Conservation (phyloP, 2,888 invertebrate species). For the Eristalis intricaria region DNA sequence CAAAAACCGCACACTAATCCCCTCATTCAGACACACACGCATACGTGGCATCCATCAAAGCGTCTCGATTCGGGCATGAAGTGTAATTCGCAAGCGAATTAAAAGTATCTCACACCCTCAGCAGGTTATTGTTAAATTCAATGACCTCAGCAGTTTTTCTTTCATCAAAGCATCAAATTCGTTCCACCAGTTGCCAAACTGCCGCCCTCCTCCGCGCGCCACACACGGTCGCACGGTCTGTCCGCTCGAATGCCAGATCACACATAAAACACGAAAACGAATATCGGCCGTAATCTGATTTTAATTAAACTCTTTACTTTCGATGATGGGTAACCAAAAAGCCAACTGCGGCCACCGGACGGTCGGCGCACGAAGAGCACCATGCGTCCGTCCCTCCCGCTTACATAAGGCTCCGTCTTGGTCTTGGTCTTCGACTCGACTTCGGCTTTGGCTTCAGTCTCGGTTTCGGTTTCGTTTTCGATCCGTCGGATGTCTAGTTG, state of each 20-base stretch:
- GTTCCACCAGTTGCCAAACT: slow-evolving; percentile 34
- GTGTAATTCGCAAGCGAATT: slow-evolving; percentile 16
- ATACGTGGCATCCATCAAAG: background rate
- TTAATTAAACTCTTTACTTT: slow-evolving; percentile 67
- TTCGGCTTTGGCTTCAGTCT: slow-evolving; percentile 22
- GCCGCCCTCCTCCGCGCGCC: background rate
- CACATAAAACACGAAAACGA: slow-evolving; percentile 10
- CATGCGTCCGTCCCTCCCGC: background rate
- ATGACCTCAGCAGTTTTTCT: slow-evolving; percentile 42
- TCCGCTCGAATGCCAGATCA: slow-evolving; percentile 12
- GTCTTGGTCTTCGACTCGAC: background rate
- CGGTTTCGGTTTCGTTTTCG: slow-evolving; percentile 22
- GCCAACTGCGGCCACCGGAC: slow-evolving; percentile 18
- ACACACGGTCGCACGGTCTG: background rate
- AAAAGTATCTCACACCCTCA: slow-evolving; percentile 41
- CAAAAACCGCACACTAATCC: background rate
- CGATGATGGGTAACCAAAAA: slow-evolving; percentile 44
- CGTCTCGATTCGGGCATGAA: background rate
- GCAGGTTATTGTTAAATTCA: slow-evolving; percentile 35
- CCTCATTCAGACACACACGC: background rate
- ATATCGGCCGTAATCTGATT: slow-evolving; percentile 58
- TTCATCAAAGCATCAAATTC: background rate
- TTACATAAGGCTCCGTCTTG: slow-evolving; percentile 45
- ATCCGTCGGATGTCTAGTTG: background rate
- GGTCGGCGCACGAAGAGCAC: background rate